phyloP scores from a whole-genome alignment of 2,888 invertebrate species.

The Drosophila melanocephala region DNA sequence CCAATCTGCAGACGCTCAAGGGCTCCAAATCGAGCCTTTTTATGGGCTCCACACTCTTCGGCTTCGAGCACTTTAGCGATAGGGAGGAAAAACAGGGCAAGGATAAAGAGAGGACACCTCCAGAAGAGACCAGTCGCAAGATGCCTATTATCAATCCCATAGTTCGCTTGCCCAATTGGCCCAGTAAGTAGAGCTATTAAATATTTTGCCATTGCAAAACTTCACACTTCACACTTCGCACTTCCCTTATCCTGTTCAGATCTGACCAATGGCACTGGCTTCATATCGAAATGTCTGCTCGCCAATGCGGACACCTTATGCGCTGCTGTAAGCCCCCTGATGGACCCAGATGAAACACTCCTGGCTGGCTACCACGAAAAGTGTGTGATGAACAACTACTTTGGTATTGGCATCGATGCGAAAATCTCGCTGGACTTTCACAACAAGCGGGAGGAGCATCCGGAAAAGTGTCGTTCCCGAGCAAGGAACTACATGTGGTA shows the following conservation, averaged over 20 bases:
- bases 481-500: slow-evolving; percentile 99
- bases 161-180: slow-evolving; percentile 95
- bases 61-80: slow-evolving; percentile 83
- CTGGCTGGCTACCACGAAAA: slow-evolving; percentile 96
- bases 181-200: slow-evolving; percentile 87
- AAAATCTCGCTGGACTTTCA: slow-evolving; percentile 99
- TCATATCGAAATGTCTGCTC: slow-evolving; percentile 97
- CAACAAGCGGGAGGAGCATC: slow-evolving; percentile 98
- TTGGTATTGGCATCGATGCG: slow-evolving; percentile 99
- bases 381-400: slow-evolving; percentile 99
- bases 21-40: slow-evolving; percentile 87
- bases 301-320: slow-evolving; percentile 98
- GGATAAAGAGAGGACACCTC: slow-evolving; percentile 78
- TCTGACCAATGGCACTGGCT: slow-evolving; percentile 90
- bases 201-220: neutral
- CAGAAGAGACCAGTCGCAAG: slow-evolving; percentile 88
- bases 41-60: slow-evolving; percentile 84
- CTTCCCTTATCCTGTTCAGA: slow-evolving; percentile 44
- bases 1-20: slow-evolving; percentile 86
- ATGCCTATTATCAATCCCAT: slow-evolving; percentile 96
- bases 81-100: slow-evolving; percentile 84
- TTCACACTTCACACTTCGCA: neutral
- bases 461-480: slow-evolving; percentile 97
- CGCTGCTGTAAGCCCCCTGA: slow-evolving; percentile 97
- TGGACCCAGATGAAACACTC: slow-evolving; percentile 95